Evolutionary conservation across 2,888 invertebrate genomes (phyloP).

Genomic region (Epistrophe eligans): DNA sequence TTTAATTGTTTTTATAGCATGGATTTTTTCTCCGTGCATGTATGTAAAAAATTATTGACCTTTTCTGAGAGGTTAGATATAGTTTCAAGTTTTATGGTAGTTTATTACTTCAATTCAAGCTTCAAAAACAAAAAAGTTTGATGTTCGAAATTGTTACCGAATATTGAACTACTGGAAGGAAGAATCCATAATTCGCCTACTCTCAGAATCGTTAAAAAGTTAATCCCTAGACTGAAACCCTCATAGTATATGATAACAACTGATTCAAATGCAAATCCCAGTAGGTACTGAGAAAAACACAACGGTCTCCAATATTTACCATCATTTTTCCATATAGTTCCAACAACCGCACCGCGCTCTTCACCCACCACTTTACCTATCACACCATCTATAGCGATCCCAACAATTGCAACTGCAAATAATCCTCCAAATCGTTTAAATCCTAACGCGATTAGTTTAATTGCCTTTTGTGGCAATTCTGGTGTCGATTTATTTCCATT

Average conservation of each 20-base stretch:
- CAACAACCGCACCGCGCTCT: constrained; percentile 35
- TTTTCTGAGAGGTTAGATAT: too few species aligned
- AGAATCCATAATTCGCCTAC: not conserved
- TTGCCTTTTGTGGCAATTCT: constrained; percentile 80
- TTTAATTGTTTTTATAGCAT: too few species aligned
- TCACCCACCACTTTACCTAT: constrained; percentile 53
- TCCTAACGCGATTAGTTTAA: constrained; percentile 84
- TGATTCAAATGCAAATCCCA: constrained; percentile 69
- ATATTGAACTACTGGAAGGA: not conserved
- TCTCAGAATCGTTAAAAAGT: not conserved
- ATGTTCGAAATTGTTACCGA: not conserved
- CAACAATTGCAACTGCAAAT: constrained; percentile 72
- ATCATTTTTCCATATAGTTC: not conserved
- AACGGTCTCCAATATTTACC: not conserved
- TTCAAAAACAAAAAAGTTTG: too few species aligned
- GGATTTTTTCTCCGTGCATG: too few species aligned
- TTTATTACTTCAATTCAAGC: too few species aligned
- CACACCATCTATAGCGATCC: constrained; percentile 35
- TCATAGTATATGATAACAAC: constrained; percentile 41
- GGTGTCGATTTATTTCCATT: constrained; percentile 78
- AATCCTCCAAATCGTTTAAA: constrained; percentile 79
- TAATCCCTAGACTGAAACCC: not conserved
- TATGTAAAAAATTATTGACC: too few species aligned
- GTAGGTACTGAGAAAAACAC: constrained; percentile 7
- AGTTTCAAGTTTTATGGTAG: too few species aligned